Evolutionary conservation across 2,797 vertebrate genomes (phyloP).

Genomic region (Gymnoscopelus braueri): DNA sequence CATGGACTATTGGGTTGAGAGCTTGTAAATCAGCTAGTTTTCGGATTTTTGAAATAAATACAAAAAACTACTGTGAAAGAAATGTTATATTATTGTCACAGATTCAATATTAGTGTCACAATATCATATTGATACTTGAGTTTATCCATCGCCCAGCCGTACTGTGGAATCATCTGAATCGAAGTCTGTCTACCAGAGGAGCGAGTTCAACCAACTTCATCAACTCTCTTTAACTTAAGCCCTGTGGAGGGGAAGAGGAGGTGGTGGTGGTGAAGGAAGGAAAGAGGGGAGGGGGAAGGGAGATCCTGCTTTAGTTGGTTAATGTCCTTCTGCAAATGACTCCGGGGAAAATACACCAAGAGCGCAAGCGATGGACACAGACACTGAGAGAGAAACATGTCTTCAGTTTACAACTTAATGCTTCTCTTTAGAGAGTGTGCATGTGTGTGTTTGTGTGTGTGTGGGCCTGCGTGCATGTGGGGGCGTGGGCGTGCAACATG

Average conservation of each 20-base stretch:
- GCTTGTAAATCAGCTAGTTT: too few species aligned
- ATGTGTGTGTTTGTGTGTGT: constrained; percentile 7
- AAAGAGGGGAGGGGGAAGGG: neutral
- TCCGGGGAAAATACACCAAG: constrained; percentile 28
- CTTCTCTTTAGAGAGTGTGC: constrained; percentile 15
- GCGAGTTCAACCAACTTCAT: constrained; percentile 3
- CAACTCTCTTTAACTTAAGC: neutral
- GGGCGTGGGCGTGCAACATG: neutral
- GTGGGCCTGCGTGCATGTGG: constrained; percentile 14
- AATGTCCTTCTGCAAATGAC: constrained; percentile 36
- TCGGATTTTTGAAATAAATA: too few species aligned
- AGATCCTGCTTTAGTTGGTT: constrained; percentile 34
- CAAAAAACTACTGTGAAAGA: too few species aligned
- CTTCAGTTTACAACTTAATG: constrained; percentile 57
- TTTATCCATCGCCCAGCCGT: too few species aligned
- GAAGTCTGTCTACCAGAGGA: neutral
- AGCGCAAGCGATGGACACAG: constrained; percentile 32
- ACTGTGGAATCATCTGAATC: neutral
- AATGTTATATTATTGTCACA: too few species aligned
- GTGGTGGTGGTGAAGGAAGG: neutral
- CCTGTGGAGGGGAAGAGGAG: constrained; percentile 7
- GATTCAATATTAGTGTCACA: too few species aligned
- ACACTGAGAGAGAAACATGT: constrained; percentile 34
- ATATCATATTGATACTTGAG: too few species aligned
- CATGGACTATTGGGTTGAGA: too few species aligned